Base-by-base conservation (phyloP, 2,797 vertebrate species). In the Channallabes apus region DNA sequence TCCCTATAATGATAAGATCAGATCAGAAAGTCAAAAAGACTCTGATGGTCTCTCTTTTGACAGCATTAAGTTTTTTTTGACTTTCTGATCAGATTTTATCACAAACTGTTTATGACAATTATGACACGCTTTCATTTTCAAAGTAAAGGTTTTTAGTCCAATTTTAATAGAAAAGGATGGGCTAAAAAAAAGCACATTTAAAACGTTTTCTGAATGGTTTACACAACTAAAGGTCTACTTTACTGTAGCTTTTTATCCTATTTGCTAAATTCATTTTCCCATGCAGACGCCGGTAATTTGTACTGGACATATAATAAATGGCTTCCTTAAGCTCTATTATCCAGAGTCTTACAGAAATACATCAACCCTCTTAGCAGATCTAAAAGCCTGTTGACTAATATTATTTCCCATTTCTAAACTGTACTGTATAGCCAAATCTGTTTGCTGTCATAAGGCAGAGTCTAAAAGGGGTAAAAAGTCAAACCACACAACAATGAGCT, bases 401-500 rank as follows among this genome's bases (percentile, higher is more conserved):
- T 85, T 89, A 91, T 91, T 90, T 88, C 87, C 35, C 87, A 86
- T 85, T 83, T 89, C 84, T 86, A 87, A 88, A 88, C 86, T 65
- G 87, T 83, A 88, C 86, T 65, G 87, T 83, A 73, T 58, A 84
- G 80, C 65, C 7, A 62, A 85, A 89, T 92, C 92, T 91, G 91
- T 93, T 93, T 93, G 91, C 91, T 89, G 90, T 92, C 90, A 91
- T 90, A 91, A 88, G 91, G 92, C 86, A 91, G 89, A 88, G 91
- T 91, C 91, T 93, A 94, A 95, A 93, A 93, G 93, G 92, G 91
- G 87, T 91, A 92, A 93, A 38, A 88, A 88, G 91, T 91, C 87
- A 89, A 86, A 91, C 91, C 85, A 75, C 83, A 85, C 86, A 87
- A 88, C 75, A 46, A 90, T 87, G 91, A 93, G 90, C 93, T 93